These are phyloP conservation scores for Ochlodes sylvanus DNA, from an alignment of 2,888 invertebrate species.

Conservation along the genomic window DNA sequence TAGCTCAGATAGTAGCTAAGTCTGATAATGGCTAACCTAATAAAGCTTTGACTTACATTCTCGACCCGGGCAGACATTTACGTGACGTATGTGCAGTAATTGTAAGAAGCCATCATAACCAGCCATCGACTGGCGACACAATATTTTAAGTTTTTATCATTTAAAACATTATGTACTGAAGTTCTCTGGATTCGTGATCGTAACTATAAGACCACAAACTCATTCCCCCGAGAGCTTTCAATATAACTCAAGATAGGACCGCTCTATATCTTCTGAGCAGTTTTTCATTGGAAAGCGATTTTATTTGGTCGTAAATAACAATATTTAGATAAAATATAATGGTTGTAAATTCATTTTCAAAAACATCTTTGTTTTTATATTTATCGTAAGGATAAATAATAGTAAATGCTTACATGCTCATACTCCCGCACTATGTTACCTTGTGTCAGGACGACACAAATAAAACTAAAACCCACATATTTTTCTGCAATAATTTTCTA, in stretches of 20 bases:
- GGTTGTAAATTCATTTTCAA: not conserved
- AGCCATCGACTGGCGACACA: not conserved
- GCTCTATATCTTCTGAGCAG: slow-evolving; percentile 41
- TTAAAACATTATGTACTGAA: not conserved
- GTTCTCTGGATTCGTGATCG: not conserved
- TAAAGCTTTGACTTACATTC: no score
- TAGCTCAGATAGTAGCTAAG: no score
- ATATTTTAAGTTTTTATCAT: not conserved
- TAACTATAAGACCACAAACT: slow-evolving; percentile 1
- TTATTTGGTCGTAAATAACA: slow-evolving; percentile 16
- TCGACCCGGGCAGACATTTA: no score
- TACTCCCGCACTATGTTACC: no score
- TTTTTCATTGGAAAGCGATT: slow-evolving; percentile 32
- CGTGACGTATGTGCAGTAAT: no score
- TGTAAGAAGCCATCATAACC: no score
- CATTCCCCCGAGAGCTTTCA: slow-evolving; percentile 16
- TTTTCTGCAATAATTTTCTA: no score
- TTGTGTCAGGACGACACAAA: no score
- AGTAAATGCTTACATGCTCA: no score
- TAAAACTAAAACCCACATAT: no score
- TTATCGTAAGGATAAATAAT: no score
- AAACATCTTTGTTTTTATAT: not conserved
- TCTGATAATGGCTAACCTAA: no score
- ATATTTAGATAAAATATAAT: not conserved
- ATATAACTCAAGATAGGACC: slow-evolving; percentile 39